These are phyloP conservation scores for Heliconius melpomene DNA, from an alignment of 1,140 invertebrate species.

Conservation along the genomic window DNA sequence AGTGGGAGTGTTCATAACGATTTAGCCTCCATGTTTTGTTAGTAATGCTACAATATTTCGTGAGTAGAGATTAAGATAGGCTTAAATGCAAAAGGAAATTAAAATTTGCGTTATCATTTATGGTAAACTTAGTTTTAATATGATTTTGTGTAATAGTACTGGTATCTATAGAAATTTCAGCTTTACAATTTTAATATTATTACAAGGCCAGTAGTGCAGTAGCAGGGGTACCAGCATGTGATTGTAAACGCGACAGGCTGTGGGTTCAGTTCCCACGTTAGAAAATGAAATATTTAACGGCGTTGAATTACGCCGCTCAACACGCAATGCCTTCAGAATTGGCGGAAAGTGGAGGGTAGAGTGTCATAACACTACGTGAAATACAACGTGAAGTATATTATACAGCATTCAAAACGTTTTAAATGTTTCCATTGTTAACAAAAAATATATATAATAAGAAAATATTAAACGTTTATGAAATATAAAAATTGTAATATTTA, in stretches of 20 bases:
- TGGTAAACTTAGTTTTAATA: constrained; percentile 14
- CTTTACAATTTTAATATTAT: constrained; percentile 14
- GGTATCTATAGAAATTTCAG: constrained; percentile 16
- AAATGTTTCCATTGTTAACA: constrained; percentile 38
- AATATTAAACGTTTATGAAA: not conserved
- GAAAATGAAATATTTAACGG: too few species aligned
- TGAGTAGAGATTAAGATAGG: constrained; percentile 61
- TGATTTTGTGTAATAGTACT: constrained; percentile 25
- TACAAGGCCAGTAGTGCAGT: not conserved
- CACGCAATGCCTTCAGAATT: too few species aligned
- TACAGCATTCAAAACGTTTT: constrained; percentile 35
- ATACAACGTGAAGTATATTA: too few species aligned
- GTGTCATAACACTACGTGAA: too few species aligned
- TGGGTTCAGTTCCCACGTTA: too few species aligned
- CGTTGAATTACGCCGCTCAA: too few species aligned
- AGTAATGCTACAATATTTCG: constrained; percentile 56
- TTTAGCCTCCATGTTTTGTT: constrained; percentile 48
- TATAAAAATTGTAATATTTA: not conserved
- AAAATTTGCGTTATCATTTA: constrained; percentile 44
- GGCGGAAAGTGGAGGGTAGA: too few species aligned
- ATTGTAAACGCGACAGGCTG: too few species aligned
- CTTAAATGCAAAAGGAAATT: constrained; percentile 46
- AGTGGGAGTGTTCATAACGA: constrained; percentile 50
- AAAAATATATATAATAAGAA: not conserved
- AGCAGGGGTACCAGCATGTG: not conserved